Base-by-base conservation (phyloP, 2,797 vertebrate species). In the Phaenicophaeus curvirostris region DNA sequence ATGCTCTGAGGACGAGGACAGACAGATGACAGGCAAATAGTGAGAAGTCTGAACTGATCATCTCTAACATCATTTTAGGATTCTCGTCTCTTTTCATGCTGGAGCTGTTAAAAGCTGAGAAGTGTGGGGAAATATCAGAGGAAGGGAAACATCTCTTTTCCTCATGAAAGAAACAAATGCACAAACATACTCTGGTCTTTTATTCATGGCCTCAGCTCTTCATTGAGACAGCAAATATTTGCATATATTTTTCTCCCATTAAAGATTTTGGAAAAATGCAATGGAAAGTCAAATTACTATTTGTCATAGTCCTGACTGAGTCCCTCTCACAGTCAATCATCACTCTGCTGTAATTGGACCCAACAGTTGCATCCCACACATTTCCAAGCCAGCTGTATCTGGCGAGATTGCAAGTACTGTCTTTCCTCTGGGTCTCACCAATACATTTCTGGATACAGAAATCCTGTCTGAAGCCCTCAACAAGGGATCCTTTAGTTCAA, bases 261-360 rank as follows among this genome's bases (percentile, higher is more conserved):
- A 33, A 87, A 87, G 31, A 63, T 41, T 90, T 86, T 48, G 24
- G 33, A 67, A 94, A 89, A 94, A 90, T 10, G 4, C 19, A 84
- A 73, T 53, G 35, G 15, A 62, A 86, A 82, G 30, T 69, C 57
- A 81, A 73, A 90, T 93, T 79, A 63, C 48, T 90, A 67, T 91
- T 88, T 87, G 71, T 82, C 80, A 73, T 53, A 76, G 27, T 71
- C 5, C 2, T 90, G 80, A 80, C 61, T 79, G 57, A 93, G 78
- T 61, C 35, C 13, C 31, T 91, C 86, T 74, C 67, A 55, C 10
- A 73, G 75, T 23, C 35, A 73, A 53, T 82, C 67, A 85, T 93
- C 77, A 88, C 6, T 85, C 67, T 94, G 74, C 68, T 79, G 42
- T 90, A 95, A 85, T 37, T 77, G 81, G 48, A 74, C 88, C 37